phyloP scores from a whole-genome alignment of 2,113 vertebrate species.

The Ceyx cyanopectus region DNA sequence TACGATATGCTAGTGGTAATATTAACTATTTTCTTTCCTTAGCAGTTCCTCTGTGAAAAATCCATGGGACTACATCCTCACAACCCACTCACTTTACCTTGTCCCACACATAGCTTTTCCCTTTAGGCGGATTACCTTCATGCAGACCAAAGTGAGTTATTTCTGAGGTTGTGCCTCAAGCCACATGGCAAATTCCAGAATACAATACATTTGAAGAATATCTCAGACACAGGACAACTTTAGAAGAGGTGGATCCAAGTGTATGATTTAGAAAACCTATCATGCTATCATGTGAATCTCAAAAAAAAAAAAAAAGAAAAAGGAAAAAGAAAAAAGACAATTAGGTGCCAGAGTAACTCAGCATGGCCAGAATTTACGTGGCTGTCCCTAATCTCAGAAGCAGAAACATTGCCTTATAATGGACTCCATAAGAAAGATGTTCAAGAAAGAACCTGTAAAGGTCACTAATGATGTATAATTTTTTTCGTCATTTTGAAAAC shows the following conservation, averaged over 20 bases:
- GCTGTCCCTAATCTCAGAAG: not conserved
- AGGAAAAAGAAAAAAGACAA: not conserved
- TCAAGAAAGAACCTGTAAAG: not conserved
- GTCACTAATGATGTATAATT: not conserved
- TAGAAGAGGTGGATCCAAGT: not conserved
- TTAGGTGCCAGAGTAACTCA: not conserved
- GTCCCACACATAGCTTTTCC: not conserved
- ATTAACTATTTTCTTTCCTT: not conserved
- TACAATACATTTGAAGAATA: not conserved
- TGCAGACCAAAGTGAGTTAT: not conserved
- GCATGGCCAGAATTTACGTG: rapidly evolving
- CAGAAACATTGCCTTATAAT: not conserved
- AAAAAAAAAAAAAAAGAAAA: not conserved
- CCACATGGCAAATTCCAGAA: not conserved
- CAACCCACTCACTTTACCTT: not conserved
- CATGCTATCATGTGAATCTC: not conserved
- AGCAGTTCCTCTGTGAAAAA: not conserved
- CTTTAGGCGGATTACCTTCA: not conserved
- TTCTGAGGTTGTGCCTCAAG: not conserved
- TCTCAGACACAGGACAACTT: not conserved
- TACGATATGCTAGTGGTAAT: not conserved
- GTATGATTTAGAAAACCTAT: not conserved
- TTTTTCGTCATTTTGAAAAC: not conserved
- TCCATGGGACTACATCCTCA: not conserved
- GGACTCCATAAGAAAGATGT: not conserved